These are phyloP conservation scores for Rhadina sibilatrix DNA, from an alignment of 2,113 vertebrate species.

Conservation along the genomic window DNA sequence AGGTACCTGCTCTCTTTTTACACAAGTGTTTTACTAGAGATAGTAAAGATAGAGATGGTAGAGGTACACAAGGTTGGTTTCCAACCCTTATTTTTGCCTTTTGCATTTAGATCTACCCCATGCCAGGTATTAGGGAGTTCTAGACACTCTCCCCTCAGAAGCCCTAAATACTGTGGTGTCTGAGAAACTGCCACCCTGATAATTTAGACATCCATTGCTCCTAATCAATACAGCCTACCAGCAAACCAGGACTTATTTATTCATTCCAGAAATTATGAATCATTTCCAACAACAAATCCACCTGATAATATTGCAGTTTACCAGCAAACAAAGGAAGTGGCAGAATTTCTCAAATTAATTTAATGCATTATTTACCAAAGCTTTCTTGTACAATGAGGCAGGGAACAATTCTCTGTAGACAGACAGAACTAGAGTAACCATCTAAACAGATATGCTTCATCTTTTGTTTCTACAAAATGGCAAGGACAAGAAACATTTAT, in stretches of 20 bases:
- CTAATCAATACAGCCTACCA: background rate
- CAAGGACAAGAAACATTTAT: background rate
- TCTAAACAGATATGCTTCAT: background rate
- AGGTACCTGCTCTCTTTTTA: background rate
- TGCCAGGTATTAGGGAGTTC: background rate
- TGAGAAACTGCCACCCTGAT: background rate
- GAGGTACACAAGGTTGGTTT: background rate
- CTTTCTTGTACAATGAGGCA: background rate
- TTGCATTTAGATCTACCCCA: background rate
- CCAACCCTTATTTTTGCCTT: background rate
- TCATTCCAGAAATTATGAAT: background rate
- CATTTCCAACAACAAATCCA: background rate
- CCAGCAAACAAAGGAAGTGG: background rate
- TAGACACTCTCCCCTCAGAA: background rate
- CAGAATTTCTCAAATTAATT: background rate
- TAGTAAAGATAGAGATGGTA: no score
- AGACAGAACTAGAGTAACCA: background rate
- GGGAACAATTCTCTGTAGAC: background rate
- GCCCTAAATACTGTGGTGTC: background rate
- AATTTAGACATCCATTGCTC: background rate
- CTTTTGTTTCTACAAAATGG: background rate
- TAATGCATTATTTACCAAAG: background rate
- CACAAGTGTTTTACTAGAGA: background rate
- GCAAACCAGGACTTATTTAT: background rate
- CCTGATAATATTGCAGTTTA: background rate